Conservation (phyloP, 1,140 invertebrate genomes). For the Microplitis mediator region DNA sequence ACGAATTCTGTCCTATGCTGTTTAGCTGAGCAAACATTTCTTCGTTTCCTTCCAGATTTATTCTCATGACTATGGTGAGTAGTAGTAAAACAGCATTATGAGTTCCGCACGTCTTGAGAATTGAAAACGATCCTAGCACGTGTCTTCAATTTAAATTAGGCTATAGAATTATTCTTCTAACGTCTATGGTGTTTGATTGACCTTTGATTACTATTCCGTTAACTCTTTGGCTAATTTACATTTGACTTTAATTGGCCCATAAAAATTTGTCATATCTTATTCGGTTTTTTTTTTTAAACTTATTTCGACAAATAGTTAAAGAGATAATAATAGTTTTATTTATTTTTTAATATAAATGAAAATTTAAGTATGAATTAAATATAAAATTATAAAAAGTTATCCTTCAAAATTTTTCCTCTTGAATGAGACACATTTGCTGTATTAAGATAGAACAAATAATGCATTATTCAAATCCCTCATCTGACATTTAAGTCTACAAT, state of each 20-base stretch:
- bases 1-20: conserved; percentile 12
- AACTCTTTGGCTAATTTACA: neutral
- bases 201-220: neutral
- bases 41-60: conserved; percentile 12
- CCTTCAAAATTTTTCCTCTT: no score
- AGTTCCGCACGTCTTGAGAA: conserved; percentile 8
- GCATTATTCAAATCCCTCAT: no score
- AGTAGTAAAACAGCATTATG: conserved; percentile 8
- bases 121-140: conserved; percentile 13
- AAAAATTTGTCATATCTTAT: no score
- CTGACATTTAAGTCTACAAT: no score
- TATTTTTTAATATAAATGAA: no score
- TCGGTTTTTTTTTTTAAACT: no score
- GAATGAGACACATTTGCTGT: no score
- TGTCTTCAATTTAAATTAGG: conserved; percentile 18
- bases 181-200: conserved; percentile 10
- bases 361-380: no score
- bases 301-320: no score
- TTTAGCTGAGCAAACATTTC: conserved; percentile 28
- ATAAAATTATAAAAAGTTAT: no score
- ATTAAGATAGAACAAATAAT: no score
- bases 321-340: no score
- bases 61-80: conserved; percentile 18
- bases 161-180: neutral
- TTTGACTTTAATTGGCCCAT: neutral